phyloP scores from a whole-genome alignment of 2,797 vertebrate species.

The Sphaeramia orbicularis region DNA sequence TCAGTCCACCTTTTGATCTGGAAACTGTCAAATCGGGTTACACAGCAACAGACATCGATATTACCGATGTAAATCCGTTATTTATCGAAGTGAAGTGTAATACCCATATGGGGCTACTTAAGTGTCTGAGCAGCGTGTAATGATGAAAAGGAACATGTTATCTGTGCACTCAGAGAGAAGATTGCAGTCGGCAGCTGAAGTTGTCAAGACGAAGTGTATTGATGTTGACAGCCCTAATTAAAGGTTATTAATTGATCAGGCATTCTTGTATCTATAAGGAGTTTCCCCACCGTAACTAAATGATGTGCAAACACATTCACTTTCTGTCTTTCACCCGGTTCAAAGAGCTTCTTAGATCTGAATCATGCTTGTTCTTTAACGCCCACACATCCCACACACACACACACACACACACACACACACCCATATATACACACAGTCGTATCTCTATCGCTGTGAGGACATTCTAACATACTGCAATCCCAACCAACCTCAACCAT shows the following conservation, averaged over 20 bases:
- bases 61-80: conserved; percentile 17
- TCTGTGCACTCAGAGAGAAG: conserved; percentile 8
- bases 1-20: conserved; percentile 46
- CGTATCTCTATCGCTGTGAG: too few species aligned
- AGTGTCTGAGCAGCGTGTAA: conserved; percentile 35
- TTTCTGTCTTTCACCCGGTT: conserved; percentile 11
- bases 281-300: not conserved
- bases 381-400: conserved; percentile 23
- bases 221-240: conserved; percentile 41
- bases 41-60: conserved; percentile 17
- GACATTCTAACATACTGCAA: too few species aligned
- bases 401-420: conserved; percentile 24
- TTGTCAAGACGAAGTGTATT: conserved; percentile 21
- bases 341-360: conserved; percentile 6
- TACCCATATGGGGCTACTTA: conserved; percentile 3
- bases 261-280: not conserved
- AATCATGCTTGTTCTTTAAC: conserved; percentile 1
- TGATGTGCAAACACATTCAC: conserved; percentile 10
- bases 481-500: too few species aligned
- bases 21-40: conserved; percentile 43
- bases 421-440: conserved; percentile 18
- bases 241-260: conserved; percentile 33
- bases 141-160: conserved; percentile 18
- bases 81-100: conserved; percentile 10
- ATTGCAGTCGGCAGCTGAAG: conserved; percentile 24